Evolutionary conservation across 2,888 invertebrate genomes (phyloP).

Genomic region (Cremastinae sp.): DNA sequence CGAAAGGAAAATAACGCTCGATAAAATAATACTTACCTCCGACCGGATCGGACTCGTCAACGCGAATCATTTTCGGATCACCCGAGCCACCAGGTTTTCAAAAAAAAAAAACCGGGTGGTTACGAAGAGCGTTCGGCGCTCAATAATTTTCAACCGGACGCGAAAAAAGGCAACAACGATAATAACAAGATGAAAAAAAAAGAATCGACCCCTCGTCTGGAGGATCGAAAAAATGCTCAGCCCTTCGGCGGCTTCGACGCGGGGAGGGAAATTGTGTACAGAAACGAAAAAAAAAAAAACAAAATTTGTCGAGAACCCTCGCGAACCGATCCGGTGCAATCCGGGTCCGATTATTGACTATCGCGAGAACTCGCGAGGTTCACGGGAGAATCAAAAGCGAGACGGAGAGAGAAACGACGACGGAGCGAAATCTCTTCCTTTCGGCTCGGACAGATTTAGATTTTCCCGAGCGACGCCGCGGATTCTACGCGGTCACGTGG

Average conservation of each 20-base stretch:
- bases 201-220: neutral
- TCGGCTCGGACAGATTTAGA: slow-evolving; percentile 79
- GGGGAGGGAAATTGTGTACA: neutral
- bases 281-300: slow-evolving; percentile 1
- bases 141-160: neutral
- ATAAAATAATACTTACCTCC: slow-evolving; percentile 86
- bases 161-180: too few species aligned
- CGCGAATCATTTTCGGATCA: slow-evolving; percentile 88
- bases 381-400: slow-evolving; percentile 53
- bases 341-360: slow-evolving; percentile 76
- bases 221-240: neutral
- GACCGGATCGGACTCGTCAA: slow-evolving; percentile 94
- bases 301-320: slow-evolving; percentile 18
- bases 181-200: too few species aligned
- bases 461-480: slow-evolving; percentile 77
- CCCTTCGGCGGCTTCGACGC: too few species aligned
- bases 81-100: slow-evolving; percentile 5
- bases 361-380: slow-evolving; percentile 65
- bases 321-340: slow-evolving; percentile 68
- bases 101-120: slow-evolving; percentile 27
- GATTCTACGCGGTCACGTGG: slow-evolving; percentile 75
- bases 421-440: slow-evolving; percentile 68
- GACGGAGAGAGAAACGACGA: slow-evolving; percentile 61
- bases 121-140: neutral
- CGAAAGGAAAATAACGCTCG: too few species aligned